Conservation (phyloP, 2,888 invertebrate species). For the Serripes groenlandicus region DNA sequence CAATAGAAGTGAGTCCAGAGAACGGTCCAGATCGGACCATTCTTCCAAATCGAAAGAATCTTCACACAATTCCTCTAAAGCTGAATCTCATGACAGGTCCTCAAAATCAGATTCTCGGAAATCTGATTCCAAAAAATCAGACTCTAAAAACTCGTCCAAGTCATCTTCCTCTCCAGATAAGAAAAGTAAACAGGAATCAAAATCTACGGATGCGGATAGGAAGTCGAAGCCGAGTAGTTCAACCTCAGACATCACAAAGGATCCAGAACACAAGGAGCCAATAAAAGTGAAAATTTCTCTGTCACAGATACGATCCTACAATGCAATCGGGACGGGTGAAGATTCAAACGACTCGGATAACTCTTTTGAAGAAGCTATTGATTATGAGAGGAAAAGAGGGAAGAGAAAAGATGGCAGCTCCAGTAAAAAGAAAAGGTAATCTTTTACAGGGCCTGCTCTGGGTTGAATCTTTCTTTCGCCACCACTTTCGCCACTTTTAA, state of each 20-base stretch:
- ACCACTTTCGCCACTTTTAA: too few species aligned
- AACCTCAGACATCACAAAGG: constrained; percentile 25
- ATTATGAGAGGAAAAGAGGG: constrained; percentile 49
- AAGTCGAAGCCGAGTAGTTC: constrained; percentile 28
- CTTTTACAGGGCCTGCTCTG: neutral
- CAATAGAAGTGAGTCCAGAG: constrained; percentile 45
- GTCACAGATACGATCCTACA: constrained; percentile 54
- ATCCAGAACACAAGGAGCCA: constrained; percentile 65
- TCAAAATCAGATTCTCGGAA: constrained; percentile 29
- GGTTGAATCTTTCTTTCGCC: too few species aligned
- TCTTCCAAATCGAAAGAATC: constrained; percentile 53
- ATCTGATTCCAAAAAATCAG: constrained; percentile 48
- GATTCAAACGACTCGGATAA: constrained; percentile 59
- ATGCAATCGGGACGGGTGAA: constrained; percentile 16
- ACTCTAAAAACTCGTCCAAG: constrained; percentile 45
- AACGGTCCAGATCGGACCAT: constrained; percentile 43
- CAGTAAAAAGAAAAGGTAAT: constrained; percentile 68
- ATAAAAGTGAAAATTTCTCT: constrained; percentile 65
- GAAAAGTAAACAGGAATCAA: constrained; percentile 37
- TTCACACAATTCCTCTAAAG: constrained; percentile 22
- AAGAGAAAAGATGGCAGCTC: constrained; percentile 62
- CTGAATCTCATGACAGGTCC: constrained; percentile 44
- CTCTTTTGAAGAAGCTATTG: constrained; percentile 51
- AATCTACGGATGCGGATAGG: constrained; percentile 50
- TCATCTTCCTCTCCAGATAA: constrained; percentile 55